A percentile compares a stretch with the other conserved stretches of the same genome.
Conservation (phyloP, 2,113 vertebrate species). For the Chaenocephalus aceratus region DNA sequence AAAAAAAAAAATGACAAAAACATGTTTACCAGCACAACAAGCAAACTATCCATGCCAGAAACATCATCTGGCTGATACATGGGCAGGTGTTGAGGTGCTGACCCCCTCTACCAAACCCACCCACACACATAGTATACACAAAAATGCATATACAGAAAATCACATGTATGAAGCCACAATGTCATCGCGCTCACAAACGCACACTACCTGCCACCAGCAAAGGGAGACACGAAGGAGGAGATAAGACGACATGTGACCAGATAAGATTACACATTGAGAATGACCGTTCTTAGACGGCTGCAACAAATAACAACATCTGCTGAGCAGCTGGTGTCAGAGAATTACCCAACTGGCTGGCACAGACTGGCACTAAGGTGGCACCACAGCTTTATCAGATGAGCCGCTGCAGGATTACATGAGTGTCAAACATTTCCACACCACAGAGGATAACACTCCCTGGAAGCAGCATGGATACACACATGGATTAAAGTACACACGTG, state of each 20-base stretch:
- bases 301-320: constrained; percentile 84
- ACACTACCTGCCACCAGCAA: constrained; percentile 25
- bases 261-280: constrained; percentile 49
- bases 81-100: constrained; percentile 77
- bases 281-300: constrained; percentile 70
- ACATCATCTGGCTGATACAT: constrained; percentile 77
- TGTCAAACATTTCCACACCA: constrained; percentile 81
- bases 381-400: constrained; percentile 76
- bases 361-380: constrained; percentile 72
- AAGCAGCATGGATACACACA: constrained; percentile 47
- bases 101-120: constrained; percentile 48
- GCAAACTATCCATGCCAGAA: constrained; percentile 72
- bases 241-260: constrained; percentile 36
- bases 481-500: constrained; percentile 54
- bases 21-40: constrained; percentile 80
- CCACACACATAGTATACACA: constrained; percentile 12
- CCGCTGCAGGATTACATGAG: constrained; percentile 83
- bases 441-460: constrained; percentile 57
- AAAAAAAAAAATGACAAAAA: constrained; percentile 79
- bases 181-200: constrained; percentile 5
- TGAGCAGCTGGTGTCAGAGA: constrained; percentile 81
- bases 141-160: not conserved
- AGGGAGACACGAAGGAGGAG: not conserved
- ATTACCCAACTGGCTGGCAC: constrained; percentile 79
- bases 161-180: not conserved